Base-by-base conservation (phyloP, 2,797 vertebrate species). In the Coccyzus lansbergi region DNA sequence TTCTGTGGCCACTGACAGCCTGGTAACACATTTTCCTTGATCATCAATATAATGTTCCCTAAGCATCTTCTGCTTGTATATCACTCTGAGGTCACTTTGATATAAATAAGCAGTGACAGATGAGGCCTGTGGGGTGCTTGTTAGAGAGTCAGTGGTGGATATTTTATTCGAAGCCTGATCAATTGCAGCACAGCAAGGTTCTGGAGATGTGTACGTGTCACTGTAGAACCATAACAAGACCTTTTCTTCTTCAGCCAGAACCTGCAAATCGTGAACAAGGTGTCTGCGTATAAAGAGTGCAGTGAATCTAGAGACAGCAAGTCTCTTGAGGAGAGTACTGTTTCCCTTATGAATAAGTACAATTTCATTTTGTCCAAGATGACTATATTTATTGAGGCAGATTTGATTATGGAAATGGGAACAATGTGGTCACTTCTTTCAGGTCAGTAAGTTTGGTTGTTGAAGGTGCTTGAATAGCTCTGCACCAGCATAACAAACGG, bases 91-190 rank as follows among this genome's bases (percentile, higher is more conserved):
- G 75, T 80, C 90, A 93, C 71, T 95, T 86, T 85, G 91, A 88
- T 88, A 76, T 72, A 76, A 91, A 88, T 72, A 95, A 63, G 18
- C 34, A 72, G 76, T 82, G 89, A 91, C 84, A 91, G 92, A 91
- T 92, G 87, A 93, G 74, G 79, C 70, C 74, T 86, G 70, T 56
- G 67, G 76, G 76, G 85, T 83, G 79, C 86, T 94, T 89, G 70
- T 79, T 82, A 87, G 92, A 87, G 31, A 78, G 38, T 4, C 89
- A 55, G 72, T 42, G 15, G 82, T 34, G 89, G 80, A 26, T 81
- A 79, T 33, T 91, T 88, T 72, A 78, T 81, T 79, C 10, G 0
- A 88, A 86, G 52, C 33, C 80, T 83, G 83, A 93, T 96, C 91
- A 88, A 51, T 75, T 0, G 1, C 46, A 88, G 51, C 83, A 76